Conservation (phyloP, 2,113 vertebrate species). For the Rhineura floridana region DNA sequence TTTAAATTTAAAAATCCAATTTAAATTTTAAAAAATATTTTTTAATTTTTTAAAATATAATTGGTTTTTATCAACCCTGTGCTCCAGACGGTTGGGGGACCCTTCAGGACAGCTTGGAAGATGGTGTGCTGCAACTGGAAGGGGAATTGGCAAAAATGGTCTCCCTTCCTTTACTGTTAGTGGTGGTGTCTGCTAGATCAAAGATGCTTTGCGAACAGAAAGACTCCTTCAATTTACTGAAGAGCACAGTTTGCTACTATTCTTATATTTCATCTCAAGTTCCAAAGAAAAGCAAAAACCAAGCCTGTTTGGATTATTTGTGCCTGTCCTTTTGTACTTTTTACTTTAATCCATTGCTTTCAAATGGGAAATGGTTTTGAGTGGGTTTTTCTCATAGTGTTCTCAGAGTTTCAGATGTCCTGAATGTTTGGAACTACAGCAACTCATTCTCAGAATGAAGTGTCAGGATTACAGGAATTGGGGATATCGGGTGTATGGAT, state of each 20-base stretch:
- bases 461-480: neutral
- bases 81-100: neutral
- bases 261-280: neutral
- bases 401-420: neutral
- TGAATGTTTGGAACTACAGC: neutral
- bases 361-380: neutral
- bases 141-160: neutral
- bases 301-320: neutral
- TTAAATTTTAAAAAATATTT: too few relatives aligned
- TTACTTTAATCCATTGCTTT: neutral
- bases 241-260: neutral
- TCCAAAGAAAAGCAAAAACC: neutral
- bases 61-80: too few relatives aligned
- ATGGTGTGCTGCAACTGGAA: neutral
- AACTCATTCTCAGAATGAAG: neutral
- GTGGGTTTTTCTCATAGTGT: neutral
- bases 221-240: too few relatives aligned
- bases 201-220: too few relatives aligned
- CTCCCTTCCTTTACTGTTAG: neutral
- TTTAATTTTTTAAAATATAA: too few relatives aligned
- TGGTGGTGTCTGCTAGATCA: neutral
- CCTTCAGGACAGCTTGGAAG: neutral
- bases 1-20: too few relatives aligned
- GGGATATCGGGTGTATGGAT: neutral
- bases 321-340: neutral